Base-by-base conservation (phyloP, 2,888 invertebrate genomes). In the Aphrophora alni region DNA sequence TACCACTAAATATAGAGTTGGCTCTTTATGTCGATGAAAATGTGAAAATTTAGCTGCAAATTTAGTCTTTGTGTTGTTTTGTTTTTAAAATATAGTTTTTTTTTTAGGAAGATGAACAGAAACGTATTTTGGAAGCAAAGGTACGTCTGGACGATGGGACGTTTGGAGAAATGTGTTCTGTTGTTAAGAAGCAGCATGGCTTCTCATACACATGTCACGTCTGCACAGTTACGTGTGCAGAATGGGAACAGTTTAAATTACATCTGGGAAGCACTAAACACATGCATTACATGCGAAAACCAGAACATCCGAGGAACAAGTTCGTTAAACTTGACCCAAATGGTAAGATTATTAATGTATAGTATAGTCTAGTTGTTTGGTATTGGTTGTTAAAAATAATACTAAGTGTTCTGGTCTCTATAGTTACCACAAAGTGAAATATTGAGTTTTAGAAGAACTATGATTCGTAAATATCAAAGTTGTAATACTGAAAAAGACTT, bases 221-320 rank as follows among this genome's bases (percentile, higher is more conserved):
- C 27, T 87, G 87, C 81, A 83, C 84, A 44, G 82, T 84, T 51
- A 83, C 83, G 10, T 75, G 83, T 17, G 69, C 51, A 7, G 81
- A 78, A 21, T 25, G 75, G 38, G 5, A 75, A 0, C 44, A 28
- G 8, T 70, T 81, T 33, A 78, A 75, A 25, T 33, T 38, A n/a
- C 81, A 81, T 27, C 24, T 26, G 27, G 44, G 38, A 27, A 87
- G 88, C 82, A 88, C 88, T 84, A 87, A 87, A 78, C 89, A 89
- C 84, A 87, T 88, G 83, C 86, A 88, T 73, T 88, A 88, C 82
- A 85, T 89, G 85, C 88, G 88, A 59, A 87, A 87, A 81, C 87
- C 88, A 85, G 87, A 88, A 12, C 89, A 88, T 82, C 88, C 88
- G 21, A 87, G 78, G 4, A 44, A 76, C 12, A 79, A 84, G 44